Base-by-base conservation (phyloP, 2,888 invertebrate species). In the Erebia palarica region DNA sequence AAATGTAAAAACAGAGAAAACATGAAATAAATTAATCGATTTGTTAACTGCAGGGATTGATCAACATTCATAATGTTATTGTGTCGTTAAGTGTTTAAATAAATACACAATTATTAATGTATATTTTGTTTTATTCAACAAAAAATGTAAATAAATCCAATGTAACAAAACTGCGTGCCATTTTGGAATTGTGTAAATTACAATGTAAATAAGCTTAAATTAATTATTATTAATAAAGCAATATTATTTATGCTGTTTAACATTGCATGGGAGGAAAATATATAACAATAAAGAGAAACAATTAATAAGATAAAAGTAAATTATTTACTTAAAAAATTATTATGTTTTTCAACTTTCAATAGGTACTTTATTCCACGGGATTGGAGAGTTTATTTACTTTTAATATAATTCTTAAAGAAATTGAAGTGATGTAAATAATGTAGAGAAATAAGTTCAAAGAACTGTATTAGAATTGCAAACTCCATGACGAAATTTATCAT, bases 111-210 rank as follows among this genome's bases (percentile, higher is more conserved):
- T 44, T 11, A 27, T 27, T 13, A 27, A 21, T 5, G 10, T 57
- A 21, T 16, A 60, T 60, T 60, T 42, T 63, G 13, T 44, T 8
- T 67, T 61, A 63, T 58, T 70, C 3, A 55, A 57, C 1, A 14
- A 18, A 57, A 18, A 47, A 14, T 58, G 44, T 58, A 58, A 58
- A 58, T 58, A 58, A 58, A 47, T 21, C 51, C 5, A 16, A 47
- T 49, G 14, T 21, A 58, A 21, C 14, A 9, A 47, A 58, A 73
- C 68, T 70, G 66, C 65, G 71, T 75, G 73, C 68, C 72, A 65
- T 69, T 70, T 58, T 72, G 68, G 67, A 72, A 73, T 72, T 71
- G 70, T 73, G 69, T 57, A 75, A 73, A 75, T 57, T 64, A 68
- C 53, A 60, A n/a, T 75, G 68, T 73, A 70, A 21, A 72, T 70